Conservation (phyloP, 1,140 invertebrate genomes). For the Drosophila bocqueti region DNA sequence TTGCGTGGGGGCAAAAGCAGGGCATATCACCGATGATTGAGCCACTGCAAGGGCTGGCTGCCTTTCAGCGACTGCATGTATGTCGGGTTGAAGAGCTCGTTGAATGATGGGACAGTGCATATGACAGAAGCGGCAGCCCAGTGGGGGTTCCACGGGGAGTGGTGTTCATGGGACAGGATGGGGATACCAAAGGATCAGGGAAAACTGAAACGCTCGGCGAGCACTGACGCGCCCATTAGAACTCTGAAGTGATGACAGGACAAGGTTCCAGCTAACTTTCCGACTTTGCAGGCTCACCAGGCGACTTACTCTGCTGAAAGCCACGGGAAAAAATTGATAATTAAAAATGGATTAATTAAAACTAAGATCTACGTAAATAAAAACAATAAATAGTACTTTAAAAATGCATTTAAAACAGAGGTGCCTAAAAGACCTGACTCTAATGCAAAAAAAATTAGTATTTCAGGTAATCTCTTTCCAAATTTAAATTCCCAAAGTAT, state of each 20-base stretch:
- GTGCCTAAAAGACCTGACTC: too few relatives aligned
- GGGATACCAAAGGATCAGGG: conserved; percentile 1
- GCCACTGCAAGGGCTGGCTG: conserved; percentile 18
- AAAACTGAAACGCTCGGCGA: conserved; percentile 50
- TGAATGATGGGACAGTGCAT: conserved; percentile 56
- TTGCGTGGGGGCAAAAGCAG: neutral
- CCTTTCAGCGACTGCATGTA: conserved; percentile 13
- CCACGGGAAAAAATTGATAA: conserved; percentile 3
- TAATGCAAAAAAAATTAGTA: too few relatives aligned
- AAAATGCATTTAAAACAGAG: too few relatives aligned
- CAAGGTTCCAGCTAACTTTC: conserved; percentile 39
- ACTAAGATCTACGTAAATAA: neutral
- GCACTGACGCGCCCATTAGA: conserved; percentile 56
- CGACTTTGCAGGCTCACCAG: conserved; percentile 25
- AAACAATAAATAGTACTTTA: too few relatives aligned
- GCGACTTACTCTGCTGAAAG: neutral
- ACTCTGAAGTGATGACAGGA: conserved; percentile 62
- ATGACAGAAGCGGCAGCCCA: conserved; percentile 40
- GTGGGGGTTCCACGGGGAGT: neutral
- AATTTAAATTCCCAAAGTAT: neutral
- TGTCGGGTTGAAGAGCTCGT: conserved; percentile 2
- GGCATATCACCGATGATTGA: conserved; percentile 37
- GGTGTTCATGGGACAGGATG: neutral
- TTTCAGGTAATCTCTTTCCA: neutral
- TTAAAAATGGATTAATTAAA: neutral